phyloP scores from a whole-genome alignment of 2,113 vertebrate genomes.

The Podiceps cristatus region DNA sequence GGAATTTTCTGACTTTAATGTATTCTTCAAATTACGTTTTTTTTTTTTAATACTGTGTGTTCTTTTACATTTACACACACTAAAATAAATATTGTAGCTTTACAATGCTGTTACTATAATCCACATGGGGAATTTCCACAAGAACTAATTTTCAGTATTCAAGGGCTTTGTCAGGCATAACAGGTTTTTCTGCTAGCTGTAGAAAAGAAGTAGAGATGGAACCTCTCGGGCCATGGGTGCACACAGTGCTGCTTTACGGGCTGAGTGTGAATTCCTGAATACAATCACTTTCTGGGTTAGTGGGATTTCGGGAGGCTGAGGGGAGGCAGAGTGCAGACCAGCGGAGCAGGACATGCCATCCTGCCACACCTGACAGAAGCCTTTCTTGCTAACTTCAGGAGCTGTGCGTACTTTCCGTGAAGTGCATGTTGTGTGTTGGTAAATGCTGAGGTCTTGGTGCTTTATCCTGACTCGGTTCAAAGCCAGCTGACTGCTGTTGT shows the following conservation, averaged over 20 bases:
- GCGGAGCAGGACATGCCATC: not conserved
- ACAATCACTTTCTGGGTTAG: not conserved
- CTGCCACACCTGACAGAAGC: not conserved
- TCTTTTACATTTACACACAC: not conserved
- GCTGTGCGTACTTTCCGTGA: not conserved
- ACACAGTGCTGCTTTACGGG: not conserved
- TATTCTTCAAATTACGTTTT: not conserved
- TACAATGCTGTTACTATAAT: not conserved
- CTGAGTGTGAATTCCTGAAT: not conserved
- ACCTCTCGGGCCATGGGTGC: not conserved
- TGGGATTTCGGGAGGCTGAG: not conserved
- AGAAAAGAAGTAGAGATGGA: not conserved
- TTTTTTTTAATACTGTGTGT: not conserved
- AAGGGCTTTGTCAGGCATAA: not conserved
- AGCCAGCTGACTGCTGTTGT: not conserved
- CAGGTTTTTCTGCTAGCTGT: not conserved
- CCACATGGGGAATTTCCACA: not conserved
- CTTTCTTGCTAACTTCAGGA: not conserved
- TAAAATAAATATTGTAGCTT: not conserved
- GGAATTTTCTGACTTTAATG: not conserved
- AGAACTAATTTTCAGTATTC: not conserved
- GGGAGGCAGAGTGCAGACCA: not conserved
- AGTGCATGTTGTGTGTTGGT: fast-evolving
- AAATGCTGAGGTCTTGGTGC: not conserved
- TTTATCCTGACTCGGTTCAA: fast-evolving